Conservation (phyloP, 2,888 invertebrate species). For the Heliconius ethilla region DNA sequence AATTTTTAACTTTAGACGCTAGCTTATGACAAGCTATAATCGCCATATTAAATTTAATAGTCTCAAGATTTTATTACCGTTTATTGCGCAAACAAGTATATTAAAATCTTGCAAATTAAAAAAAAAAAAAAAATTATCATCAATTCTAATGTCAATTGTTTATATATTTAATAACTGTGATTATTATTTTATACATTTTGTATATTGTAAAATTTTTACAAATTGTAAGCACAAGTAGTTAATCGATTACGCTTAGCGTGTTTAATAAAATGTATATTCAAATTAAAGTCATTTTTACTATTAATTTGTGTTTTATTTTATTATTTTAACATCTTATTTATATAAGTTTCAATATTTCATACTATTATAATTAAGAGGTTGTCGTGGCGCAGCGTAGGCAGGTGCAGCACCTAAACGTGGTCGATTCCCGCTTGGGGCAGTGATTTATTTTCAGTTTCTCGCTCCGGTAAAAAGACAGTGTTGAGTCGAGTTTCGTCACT, state of each 20-base stretch:
- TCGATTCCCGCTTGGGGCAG: no score
- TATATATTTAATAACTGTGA: not conserved
- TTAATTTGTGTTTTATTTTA: conserved; percentile 2
- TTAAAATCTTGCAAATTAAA: not conserved
- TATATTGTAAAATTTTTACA: conserved; percentile 1
- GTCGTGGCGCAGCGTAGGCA: no score
- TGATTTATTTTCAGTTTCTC: no score
- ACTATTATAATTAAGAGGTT: no score
- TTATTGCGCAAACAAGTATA: not conserved
- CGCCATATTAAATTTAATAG: not conserved
- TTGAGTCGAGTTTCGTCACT: no score
- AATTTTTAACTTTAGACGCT: not conserved
- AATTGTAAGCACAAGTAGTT: not conserved
- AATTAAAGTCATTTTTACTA: not conserved
- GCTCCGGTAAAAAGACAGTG: no score
- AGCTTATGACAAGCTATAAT: not conserved
- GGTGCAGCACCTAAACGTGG: no score
- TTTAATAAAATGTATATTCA: conserved; percentile 9
- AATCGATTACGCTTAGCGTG: conserved; percentile 1
- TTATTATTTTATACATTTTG: not conserved
- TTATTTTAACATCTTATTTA: not conserved
- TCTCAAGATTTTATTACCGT: not conserved
- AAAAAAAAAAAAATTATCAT: no score
- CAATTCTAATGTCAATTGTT: not conserved
- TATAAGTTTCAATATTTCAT: not conserved